A percentile compares a stretch with the other conserved stretches of the same genome.
Conservation (phyloP, 2,888 invertebrate species). For the Netelia melanura region DNA sequence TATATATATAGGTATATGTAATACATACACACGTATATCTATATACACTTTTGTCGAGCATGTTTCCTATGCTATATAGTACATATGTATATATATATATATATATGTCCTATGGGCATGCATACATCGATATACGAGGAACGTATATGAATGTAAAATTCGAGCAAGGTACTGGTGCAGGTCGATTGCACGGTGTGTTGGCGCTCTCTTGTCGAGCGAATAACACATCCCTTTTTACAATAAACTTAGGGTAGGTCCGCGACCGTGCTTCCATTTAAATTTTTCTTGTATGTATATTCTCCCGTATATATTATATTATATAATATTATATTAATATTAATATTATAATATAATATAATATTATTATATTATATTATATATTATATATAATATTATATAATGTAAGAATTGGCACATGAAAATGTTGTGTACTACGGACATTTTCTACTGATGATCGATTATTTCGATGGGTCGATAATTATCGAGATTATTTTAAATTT, state of each 20-base stretch:
- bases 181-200: slow-evolving; percentile 64
- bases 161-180: slow-evolving; percentile 62
- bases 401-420: background rate
- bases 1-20: background rate
- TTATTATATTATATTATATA: too few species aligned
- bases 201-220: slow-evolving; percentile 40
- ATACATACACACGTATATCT: background rate
- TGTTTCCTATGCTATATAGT: slow-evolving; percentile 28
- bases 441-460: background rate
- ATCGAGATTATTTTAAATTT: too few species aligned
- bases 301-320: background rate
- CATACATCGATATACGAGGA: background rate
- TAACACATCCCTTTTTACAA: slow-evolving; percentile 45
- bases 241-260: slow-evolving; percentile 68
- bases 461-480: too few species aligned
- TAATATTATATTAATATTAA: too few species aligned
- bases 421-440: slow-evolving; percentile 3
- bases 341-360: too few species aligned
- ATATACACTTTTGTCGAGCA: slow-evolving; percentile 33
- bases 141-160: slow-evolving; percentile 28
- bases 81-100: background rate
- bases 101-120: background rate
- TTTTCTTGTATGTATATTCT: slow-evolving; percentile 31
- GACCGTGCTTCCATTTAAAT: slow-evolving; percentile 66
- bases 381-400: background rate